phyloP scores from a whole-genome alignment of 1,140 invertebrate genomes.

The Ips nitidus region DNA sequence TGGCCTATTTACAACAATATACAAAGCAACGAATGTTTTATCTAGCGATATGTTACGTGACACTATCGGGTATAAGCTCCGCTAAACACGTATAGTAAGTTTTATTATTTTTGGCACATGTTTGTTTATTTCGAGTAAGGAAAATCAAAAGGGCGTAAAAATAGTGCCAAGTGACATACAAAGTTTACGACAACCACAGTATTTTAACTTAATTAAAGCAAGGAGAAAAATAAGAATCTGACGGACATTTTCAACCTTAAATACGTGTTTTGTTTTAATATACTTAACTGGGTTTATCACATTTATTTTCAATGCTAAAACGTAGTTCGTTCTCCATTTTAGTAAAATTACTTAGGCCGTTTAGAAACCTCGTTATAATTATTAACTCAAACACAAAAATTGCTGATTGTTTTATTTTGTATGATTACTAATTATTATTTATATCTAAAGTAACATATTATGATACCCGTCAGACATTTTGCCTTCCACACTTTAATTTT shows the following conservation, averaged over 20 bases:
- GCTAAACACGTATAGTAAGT: background rate
- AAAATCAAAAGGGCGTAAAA: constrained; percentile 1
- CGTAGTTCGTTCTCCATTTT: constrained; percentile 34
- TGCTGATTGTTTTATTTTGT: background rate
- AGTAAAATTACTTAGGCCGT: constrained; percentile 40
- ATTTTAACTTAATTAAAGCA: constrained; percentile 16
- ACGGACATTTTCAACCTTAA: constrained; percentile 40
- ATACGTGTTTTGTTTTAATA: background rate
- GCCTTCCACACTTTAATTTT: too few species aligned
- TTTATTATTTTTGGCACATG: constrained; percentile 36
- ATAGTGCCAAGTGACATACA: constrained; percentile 49
- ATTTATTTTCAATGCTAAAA: constrained; percentile 38
- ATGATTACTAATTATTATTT: background rate
- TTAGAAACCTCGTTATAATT: constrained; percentile 31
- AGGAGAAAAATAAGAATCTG: constrained; percentile 37
- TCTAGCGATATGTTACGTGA: constrained; percentile 49
- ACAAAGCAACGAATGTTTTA: constrained; percentile 44
- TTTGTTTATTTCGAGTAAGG: constrained; percentile 2
- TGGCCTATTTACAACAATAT: constrained; percentile 50
- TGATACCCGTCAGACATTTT: too few species aligned
- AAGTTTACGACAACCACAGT: constrained; percentile 12
- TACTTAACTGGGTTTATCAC: constrained; percentile 21
- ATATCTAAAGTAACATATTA: too few species aligned
- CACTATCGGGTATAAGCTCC: constrained; percentile 41
- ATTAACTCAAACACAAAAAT: constrained; percentile 3